phyloP scores from a whole-genome alignment of 2,888 invertebrate genomes.

The Oxystoma pomonae region DNA sequence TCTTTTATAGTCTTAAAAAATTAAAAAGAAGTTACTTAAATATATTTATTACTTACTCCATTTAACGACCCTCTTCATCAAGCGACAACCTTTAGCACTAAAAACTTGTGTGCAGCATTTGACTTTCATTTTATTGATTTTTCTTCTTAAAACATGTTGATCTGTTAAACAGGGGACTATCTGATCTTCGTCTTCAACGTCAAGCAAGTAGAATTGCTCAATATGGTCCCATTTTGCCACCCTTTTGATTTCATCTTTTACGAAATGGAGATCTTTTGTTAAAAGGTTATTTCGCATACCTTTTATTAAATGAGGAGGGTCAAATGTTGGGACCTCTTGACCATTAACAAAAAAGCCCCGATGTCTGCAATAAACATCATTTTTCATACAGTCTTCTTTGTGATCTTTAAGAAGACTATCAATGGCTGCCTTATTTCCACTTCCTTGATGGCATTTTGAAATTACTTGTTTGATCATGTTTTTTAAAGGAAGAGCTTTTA shows the following conservation, averaged over 20 bases:
- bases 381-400: background rate
- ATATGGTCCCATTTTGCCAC: conserved; percentile 24
- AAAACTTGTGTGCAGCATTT: conserved; percentile 23
- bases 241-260: background rate
- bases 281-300: background rate
- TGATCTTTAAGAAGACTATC: conserved; percentile 1
- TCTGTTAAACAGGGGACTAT: too few species aligned
- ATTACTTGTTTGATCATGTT: background rate
- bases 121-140: conserved; percentile 28
- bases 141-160: conserved; percentile 17
- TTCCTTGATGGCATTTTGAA: conserved; percentile 14
- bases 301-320: background rate
- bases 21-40: too few species aligned
- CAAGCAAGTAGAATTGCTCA: conserved; percentile 19
- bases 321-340: background rate
- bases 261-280: conserved; percentile 17
- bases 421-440: conserved; percentile 23
- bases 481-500: background rate
- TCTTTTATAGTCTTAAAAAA: too few species aligned
- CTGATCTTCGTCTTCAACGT: conserved; percentile 17
- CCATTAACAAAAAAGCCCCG: background rate
- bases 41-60: background rate
- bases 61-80: background rate
- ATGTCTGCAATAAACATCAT: background rate
- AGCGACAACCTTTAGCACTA: background rate